Evolutionary conservation across 2,888 invertebrate species (phyloP), one percentile per base, ranked within the genome.

Genomic region (Polydesmus complanatus): DNA sequence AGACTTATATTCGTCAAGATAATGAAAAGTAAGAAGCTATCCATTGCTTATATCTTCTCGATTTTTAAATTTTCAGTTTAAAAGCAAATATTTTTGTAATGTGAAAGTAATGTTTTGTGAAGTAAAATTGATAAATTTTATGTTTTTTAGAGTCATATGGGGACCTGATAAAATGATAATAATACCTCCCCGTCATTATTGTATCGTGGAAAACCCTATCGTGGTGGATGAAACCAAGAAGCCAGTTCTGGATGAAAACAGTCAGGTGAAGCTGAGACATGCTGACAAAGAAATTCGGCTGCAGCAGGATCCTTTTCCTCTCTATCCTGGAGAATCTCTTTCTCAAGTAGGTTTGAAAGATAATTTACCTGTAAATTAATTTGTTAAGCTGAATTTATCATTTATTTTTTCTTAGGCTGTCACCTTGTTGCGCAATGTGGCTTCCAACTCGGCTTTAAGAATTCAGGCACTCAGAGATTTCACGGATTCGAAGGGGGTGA

Each of bases 241-340:
- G 5, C 69, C 74, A 18, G 67, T 72, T 1, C 64, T 68, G 53
- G 77, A 78, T 63, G 64, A 61, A 1, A 65, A 67, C 61, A 76
- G 77, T 22, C 77, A 78, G 67, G 73, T 68, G 8, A 72, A 69
- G 37, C 69, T 78, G 25, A 66, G 67, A 3, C 75, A 77, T 67
- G 78, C 75, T 60, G 77, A 78, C 66, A 71, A 72, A 60, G 78
- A 78, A 63, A 74, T 77, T 61, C 69, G 77, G n/a, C 69, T 77
- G 27, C 70, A 75, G 21, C 77, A 75, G 66, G 76, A 76, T 14
- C 77, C 78, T 2, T 78, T 78, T 66, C 77, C 78, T 14, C 69
- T 78, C 18, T 78, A 74, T 68, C 77, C 77, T 19, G 77, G 78
- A 21, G 78, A 78, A 68, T 56, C 54, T 3, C 57, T 73, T 2